phyloP scores from a whole-genome alignment of 2,888 invertebrate genomes.

The Aporophyla nigra region DNA sequence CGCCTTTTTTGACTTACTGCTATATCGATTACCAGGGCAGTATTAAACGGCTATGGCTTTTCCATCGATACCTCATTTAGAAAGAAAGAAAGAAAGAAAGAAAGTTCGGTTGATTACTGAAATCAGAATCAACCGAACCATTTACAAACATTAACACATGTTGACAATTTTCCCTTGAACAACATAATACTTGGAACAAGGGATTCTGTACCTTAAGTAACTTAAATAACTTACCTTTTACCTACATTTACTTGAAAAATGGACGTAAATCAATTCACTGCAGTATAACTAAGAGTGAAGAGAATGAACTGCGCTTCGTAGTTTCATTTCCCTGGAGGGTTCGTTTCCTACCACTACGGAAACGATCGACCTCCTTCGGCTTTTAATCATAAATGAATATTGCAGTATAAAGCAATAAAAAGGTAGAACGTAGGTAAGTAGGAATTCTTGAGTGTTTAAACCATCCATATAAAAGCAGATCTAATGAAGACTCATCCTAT shows the following conservation, averaged over 20 bases:
- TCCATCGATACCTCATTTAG: no score
- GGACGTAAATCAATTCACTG: constrained; percentile 73
- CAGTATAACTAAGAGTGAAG: constrained; percentile 69
- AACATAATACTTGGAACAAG: not conserved
- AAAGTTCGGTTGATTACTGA: no score
- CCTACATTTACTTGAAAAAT: constrained; percentile 49
- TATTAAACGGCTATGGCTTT: no score
- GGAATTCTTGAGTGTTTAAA: not conserved
- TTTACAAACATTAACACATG: no score
- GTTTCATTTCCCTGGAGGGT: constrained; percentile 80
- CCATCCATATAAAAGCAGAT: not conserved
- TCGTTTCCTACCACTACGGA: constrained; percentile 80
- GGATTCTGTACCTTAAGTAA: not conserved
- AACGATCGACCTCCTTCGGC: constrained; percentile 77
- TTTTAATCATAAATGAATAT: constrained; percentile 84
- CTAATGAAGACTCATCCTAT: not conserved
- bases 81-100: no score
- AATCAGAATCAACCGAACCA: no score
- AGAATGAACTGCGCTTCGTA: constrained; percentile 68
- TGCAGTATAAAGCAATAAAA: constrained; percentile 67
- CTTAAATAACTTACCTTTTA: not conserved
- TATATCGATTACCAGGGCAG: no score
- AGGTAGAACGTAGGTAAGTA: constrained; percentile 8
- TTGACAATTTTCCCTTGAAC: not conserved
- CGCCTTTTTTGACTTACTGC: no score